A percentile compares a stretch with the other conserved stretches of the same genome.
phyloP scores from a whole-genome alignment of 2,113 vertebrate genomes.

The Pluvialis apricaria region DNA sequence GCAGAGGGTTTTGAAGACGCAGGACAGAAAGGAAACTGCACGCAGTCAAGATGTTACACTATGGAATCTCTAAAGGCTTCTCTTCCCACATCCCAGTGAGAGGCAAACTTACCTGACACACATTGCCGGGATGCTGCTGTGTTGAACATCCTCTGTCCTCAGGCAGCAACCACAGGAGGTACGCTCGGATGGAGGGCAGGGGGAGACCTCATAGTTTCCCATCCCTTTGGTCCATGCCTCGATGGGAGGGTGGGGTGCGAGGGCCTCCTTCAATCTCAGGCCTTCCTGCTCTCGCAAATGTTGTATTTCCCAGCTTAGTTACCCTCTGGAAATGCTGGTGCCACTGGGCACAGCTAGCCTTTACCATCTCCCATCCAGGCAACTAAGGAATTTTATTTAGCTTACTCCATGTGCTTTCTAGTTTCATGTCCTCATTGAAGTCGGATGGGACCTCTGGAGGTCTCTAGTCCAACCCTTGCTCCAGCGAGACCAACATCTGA shows the following conservation, averaged over 20 bases:
- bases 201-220: not conserved
- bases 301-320: not conserved
- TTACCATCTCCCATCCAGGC: not conserved
- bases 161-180: rapidly evolving
- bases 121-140: rapidly evolving
- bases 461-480: not conserved
- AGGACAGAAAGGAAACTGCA: not conserved
- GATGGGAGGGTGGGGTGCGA: not conserved
- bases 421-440: not conserved
- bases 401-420: not conserved
- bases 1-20: not conserved
- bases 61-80: not conserved
- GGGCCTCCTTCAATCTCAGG: not conserved
- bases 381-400: not conserved
- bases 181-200: rapidly evolving
- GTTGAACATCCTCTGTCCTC: not conserved
- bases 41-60: not conserved
- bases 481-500: not conserved
- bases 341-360: not conserved
- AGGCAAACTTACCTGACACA: not conserved
- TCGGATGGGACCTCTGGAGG: not conserved
- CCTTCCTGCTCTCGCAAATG: not conserved
- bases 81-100: not conserved
- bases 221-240: not conserved
- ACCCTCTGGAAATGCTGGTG: not conserved